Base-by-base conservation (phyloP, 2,888 invertebrate genomes). In the Ophion ventricosus region DNA sequence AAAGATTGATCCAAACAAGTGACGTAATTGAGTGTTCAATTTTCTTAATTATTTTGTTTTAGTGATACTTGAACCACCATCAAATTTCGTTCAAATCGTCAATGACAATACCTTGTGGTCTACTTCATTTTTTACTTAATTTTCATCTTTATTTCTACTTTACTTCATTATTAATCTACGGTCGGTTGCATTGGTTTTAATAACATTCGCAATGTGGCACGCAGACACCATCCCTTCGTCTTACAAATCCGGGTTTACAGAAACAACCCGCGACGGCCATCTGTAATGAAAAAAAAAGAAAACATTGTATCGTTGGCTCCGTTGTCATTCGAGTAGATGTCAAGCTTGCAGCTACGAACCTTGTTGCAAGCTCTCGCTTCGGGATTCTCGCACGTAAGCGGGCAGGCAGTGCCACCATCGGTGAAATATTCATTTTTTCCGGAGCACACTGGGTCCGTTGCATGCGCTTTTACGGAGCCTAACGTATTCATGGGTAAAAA, bases 371-470 rank as follows among this genome's bases (percentile, higher is more conserved):
- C 20, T 49, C 63, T 56, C 0, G 26, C 23, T 40, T 40, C 25
- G n/a, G 79, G 73, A 40, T 26, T 8, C 14, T 77, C 67, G n/a
- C 76, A 77, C 35, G 66, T 76, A 25, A 56, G 17, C 57, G 66
- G 73, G 56, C 73, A 80, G 1, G 7, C 5, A 1, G 23, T 3
- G 14, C 59, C 74, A 35, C 74, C 74, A 49, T 54, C 35, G 14
- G 35, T 57, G 64, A 56, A 79, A 64, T n/a, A 11, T 64, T 64
- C 40, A 54, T 66, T 35, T 14, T 14, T 1, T 23, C 56, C 5
- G n/a, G 0, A 7, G 25, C 40, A 40, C n/a, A n/a, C 59, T 72
- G n/a, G n/a, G n/a, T 59, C 14, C 72, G 5, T 23, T 63, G 23
- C 20, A 20, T 5, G 14, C 11, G 2, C 23, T 10, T 57, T 0